phyloP scores from a whole-genome alignment of 2,888 invertebrate species.

The Thecocarcelia acutangulata region DNA sequence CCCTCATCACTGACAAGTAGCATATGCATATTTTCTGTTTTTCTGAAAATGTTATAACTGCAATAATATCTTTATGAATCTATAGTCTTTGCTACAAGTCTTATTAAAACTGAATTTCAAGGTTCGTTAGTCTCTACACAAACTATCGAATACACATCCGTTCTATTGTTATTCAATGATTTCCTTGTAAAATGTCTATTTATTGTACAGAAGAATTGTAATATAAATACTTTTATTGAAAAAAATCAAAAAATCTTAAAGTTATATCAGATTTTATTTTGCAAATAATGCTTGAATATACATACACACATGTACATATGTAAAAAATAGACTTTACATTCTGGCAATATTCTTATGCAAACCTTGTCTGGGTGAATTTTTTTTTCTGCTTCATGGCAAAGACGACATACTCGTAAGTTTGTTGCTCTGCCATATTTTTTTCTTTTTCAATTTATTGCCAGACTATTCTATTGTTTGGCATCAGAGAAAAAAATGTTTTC shows the following conservation, averaged over 20 bases:
- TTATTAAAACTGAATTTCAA: slow-evolving; percentile 38
- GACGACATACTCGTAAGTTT: slow-evolving; percentile 22
- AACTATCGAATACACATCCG: slow-evolving; percentile 41
- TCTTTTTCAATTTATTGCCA: slow-evolving; percentile 42
- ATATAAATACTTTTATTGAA: slow-evolving; percentile 9
- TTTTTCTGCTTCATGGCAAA: not conserved
- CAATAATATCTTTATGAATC: too few relatives aligned
- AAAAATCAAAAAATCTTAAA: slow-evolving; percentile 56
- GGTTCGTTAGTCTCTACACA: slow-evolving; percentile 31
- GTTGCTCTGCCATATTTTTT: slow-evolving; percentile 19
- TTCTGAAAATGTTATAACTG: too few relatives aligned
- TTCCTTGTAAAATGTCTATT: slow-evolving; percentile 40
- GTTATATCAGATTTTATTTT: slow-evolving; percentile 61
- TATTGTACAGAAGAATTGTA: not conserved
- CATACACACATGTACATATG: not conserved
- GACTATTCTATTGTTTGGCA: slow-evolving; percentile 43
- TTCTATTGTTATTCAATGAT: slow-evolving; percentile 43
- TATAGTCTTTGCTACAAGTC: not conserved
- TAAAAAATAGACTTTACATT: not conserved
- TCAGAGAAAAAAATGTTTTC: not conserved
- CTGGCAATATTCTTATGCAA: slow-evolving; percentile 46
- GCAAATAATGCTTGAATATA: slow-evolving; percentile 23
- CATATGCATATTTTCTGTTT: not conserved
- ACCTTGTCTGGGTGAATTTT: slow-evolving; percentile 45
- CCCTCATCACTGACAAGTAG: too few relatives aligned